Evolutionary conservation across 2,888 invertebrate genomes (phyloP).

Genomic region (Microctonus brassicae): DNA sequence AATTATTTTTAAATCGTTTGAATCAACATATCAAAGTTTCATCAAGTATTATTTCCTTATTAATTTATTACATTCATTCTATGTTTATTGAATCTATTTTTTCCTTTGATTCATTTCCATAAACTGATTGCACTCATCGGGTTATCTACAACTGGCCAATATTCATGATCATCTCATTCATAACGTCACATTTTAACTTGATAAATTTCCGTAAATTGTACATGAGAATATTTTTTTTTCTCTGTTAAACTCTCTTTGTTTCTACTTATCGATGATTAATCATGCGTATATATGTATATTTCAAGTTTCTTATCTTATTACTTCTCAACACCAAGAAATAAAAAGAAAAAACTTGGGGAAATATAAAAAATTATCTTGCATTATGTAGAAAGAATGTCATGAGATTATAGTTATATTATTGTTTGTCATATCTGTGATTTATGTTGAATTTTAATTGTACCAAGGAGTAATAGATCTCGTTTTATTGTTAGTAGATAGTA

Average conservation of each 20-base stretch:
- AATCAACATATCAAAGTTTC: not conserved
- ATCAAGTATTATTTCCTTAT: not conserved
- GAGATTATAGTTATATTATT: no score
- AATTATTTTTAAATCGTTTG: not conserved
- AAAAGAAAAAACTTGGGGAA: not conserved
- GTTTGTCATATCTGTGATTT: no score
- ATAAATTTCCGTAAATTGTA: not conserved
- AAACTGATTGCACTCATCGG: not conserved
- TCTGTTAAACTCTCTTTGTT: not conserved
- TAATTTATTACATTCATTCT: not conserved
- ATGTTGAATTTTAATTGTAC: no score
- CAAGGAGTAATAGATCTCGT: no score
- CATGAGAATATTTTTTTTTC: not conserved
- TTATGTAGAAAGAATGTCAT: no score
- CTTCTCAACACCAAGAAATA: no score
- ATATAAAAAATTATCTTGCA: no score
- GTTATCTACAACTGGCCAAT: not conserved
- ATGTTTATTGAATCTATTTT: no score
- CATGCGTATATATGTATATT: not conserved
- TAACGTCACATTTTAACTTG: not conserved
- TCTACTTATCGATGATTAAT: conserved; percentile 2
- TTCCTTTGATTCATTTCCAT: not conserved
- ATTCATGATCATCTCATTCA: not conserved
- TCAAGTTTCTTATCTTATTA: no score
- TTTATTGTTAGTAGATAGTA: not conserved